Conservation (phyloP, 2,888 invertebrate species). For the Xanthia icteritia region DNA sequence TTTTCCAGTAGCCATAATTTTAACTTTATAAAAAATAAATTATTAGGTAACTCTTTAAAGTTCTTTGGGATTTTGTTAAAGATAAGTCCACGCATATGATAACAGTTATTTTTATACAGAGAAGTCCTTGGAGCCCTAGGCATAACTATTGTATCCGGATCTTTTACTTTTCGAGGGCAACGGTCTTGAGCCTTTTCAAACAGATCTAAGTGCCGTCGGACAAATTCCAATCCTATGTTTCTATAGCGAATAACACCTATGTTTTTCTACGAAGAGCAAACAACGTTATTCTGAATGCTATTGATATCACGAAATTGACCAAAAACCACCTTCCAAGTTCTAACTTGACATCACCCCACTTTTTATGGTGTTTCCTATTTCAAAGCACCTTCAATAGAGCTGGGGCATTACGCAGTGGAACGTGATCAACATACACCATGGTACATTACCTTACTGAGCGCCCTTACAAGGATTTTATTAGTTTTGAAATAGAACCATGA, state of each 20-base stretch:
- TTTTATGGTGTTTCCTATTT: slow-evolving; percentile 22
- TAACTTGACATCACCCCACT: slow-evolving; percentile 21
- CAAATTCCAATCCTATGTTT: too few species aligned
- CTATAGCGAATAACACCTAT: background rate
- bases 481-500: slow-evolving; percentile 63
- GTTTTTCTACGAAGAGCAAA: background rate
- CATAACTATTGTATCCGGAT: too few species aligned
- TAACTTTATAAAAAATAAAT: too few species aligned
- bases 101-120: too few species aligned
- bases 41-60: too few species aligned
- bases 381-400: slow-evolving; percentile 37
- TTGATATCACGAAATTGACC: background rate
- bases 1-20: too few species aligned
- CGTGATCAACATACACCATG: slow-evolving; percentile 64
- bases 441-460: slow-evolving; percentile 58
- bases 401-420: slow-evolving; percentile 57
- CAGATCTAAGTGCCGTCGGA: too few species aligned
- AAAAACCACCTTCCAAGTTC: background rate
- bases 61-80: too few species aligned
- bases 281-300: background rate
- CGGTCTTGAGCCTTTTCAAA: too few species aligned
- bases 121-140: too few species aligned
- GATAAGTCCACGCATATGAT: too few species aligned
- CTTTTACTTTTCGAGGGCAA: too few species aligned
- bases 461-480: slow-evolving; percentile 60